phyloP scores from a whole-genome alignment of 2,797 vertebrate species.

The Syngnathus rostellatus region DNA sequence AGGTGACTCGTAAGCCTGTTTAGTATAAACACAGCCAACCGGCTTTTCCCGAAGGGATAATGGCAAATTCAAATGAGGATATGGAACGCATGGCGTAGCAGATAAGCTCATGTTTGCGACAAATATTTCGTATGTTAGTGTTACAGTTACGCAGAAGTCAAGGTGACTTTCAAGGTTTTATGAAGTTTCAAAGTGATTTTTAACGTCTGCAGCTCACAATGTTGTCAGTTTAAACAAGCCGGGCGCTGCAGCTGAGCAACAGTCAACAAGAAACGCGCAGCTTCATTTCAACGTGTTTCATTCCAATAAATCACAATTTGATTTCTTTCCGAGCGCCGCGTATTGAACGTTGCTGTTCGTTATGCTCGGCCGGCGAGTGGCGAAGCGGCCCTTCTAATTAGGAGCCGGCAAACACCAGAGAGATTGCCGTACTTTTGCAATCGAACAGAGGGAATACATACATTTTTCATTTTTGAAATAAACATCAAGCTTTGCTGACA shows the following conservation, averaged over 20 bases:
- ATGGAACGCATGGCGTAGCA: background rate
- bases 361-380: background rate
- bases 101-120: background rate
- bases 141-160: background rate
- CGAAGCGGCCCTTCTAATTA: background rate
- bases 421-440: background rate
- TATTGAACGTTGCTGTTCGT: background rate
- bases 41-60: background rate
- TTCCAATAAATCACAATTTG: background rate
- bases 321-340: background rate
- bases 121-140: background rate
- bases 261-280: background rate
- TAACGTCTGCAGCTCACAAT: background rate
- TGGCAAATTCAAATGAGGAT: background rate
- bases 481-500: background rate
- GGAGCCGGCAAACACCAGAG: background rate
- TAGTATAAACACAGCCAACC: conserved; percentile 1
- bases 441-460: background rate
- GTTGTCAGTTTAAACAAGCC: conserved; percentile 23
- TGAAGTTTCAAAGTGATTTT: background rate
- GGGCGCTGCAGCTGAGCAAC: background rate
- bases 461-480: background rate
- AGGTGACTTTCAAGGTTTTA: background rate
- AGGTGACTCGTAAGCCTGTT: conserved; percentile 6
- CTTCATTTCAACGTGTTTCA: background rate